Base-by-base conservation (phyloP, 2,888 invertebrate genomes). In the Hirudinaria manillensis region DNA sequence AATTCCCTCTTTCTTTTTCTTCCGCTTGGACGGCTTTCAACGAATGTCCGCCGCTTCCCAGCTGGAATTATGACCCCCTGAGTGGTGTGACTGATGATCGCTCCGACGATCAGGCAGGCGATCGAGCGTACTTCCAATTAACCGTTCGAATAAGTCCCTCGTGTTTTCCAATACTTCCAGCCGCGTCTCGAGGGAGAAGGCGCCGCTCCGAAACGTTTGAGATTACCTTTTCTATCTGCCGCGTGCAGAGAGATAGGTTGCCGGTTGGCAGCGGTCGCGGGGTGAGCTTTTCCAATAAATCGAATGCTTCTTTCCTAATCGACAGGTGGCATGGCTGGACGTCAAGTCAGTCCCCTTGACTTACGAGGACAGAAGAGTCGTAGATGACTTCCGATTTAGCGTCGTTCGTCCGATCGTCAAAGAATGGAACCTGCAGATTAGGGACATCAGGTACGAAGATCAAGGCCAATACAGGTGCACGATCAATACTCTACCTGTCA, bases 361-460 rank as follows among this genome's bases (percentile, higher is more conserved):
- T 29, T 80, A 78, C 21, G 81, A 80, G 51, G 83, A 83, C 55
- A 78, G 81, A 51, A 78, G 83, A 13, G 80, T 81, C 53, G 81
- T 82, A n/a, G 83, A 84, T 74, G 84, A 84, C 77, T 79, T 80
- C 38, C 74, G 84, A 24, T 82, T 84, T 76, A 81, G 82, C 70
- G 80, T 84, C 36, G 81, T 83, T 67, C 76, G 83, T n/a, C 82
- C 82, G 2, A 81, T 81, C 75, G 78, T 79, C 34, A 80, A 80
- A 68, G 82, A 83, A 74, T 84, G 84, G 84, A 83, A 83, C 77
- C 80, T 84, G n/a, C 80, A 81, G 76, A 82, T 84, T 16, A 77
- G 81, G 21, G 76, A 76, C 66, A 34, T 75, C 21, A 38, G 45
- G 19, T 80, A 80, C 36, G 81, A 80, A 65, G 84, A 84, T 78